Evolutionary conservation across 2,113 vertebrate genomes (phyloP), one percentile per base, ranked within the genome.

Genomic region (Phodopus roborovskii): DNA sequence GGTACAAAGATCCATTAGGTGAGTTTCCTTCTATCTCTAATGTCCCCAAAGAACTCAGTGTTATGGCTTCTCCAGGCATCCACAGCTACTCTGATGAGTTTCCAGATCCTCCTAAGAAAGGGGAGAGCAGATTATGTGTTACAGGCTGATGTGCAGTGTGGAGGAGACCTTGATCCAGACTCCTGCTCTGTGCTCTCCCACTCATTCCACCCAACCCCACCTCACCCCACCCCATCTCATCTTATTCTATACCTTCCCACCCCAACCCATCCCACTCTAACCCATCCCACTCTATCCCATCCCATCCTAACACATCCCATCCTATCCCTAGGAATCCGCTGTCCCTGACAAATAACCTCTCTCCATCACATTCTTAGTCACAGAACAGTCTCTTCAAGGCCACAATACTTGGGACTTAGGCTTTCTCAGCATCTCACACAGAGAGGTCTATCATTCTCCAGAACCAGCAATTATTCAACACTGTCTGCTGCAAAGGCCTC

Each of bases 251-350:
- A 45, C 45, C 20, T 26, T 8, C 68, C 58, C 50, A 70, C 33
- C 66, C 30, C 71, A 74, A 1, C 8, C 20, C 45, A 50, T 10
- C 48, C 16, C 75, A 78, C 0, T 1, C 7, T 2, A 78, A 0
- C 15, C 75, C 3, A 20, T 4, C 8, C 33, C 17, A 79, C 7
- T 3, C 16, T 2, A 79, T 0, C 48, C 30, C 30, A 78, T 0
- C 0, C 3, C 3, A 17, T 0, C 7, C 7, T n/a, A n/a, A n/a
- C n/a, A n/a, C 3, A 50, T 0, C 7, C 3, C 13, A 17, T 62
- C 39, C n/a, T 1, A 30, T 17, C 60, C 42, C 50, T 3, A 8
- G 79, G n/a, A 79, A 96, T n/a, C 56, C 10, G 28, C n/a, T 33
- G 1, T 3, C 19, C 33, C 50, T 19, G n/a, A 81, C 5, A 36